Percentiles rank a stretch among this genome's conserved stretches.
Conservation (phyloP, 2,888 invertebrate genomes). For the Caenorhabditis japonica region DNA sequence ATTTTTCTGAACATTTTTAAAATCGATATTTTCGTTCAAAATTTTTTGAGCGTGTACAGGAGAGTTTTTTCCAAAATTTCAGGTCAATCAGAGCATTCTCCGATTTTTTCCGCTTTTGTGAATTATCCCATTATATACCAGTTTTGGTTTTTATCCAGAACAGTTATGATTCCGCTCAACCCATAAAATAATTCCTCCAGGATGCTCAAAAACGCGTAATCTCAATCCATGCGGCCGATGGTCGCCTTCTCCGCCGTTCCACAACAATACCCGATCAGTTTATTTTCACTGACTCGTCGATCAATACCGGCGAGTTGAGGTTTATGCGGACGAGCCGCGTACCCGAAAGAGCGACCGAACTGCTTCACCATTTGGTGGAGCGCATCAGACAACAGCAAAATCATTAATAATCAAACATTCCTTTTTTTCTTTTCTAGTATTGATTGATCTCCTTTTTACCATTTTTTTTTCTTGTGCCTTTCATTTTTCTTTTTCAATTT, state of each 20-base stretch:
- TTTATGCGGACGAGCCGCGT: conserved; percentile 15
- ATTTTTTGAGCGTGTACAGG: too few relatives aligned
- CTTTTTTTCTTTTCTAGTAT: too few relatives aligned
- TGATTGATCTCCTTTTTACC: background rate
- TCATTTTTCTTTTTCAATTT: background rate
- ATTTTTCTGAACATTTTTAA: too few relatives aligned
- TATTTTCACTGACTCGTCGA: conserved; percentile 42
- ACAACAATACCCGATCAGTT: conserved; percentile 19
- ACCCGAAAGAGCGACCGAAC: conserved; percentile 37
- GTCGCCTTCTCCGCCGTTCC: conserved; percentile 35
- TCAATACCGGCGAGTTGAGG: conserved; percentile 14
- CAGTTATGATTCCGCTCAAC: too few relatives aligned
- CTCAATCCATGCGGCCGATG: conserved; percentile 23
- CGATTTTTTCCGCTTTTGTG: too few relatives aligned
- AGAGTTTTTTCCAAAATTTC: too few relatives aligned
- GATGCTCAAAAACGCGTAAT: conserved; percentile 3
- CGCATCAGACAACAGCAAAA: background rate
- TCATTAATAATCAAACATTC: too few relatives aligned
- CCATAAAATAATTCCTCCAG: too few relatives aligned
- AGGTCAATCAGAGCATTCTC: too few relatives aligned
- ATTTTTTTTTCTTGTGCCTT: conserved; percentile 3
- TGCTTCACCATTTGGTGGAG: conserved; percentile 11
- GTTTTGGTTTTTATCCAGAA: too few relatives aligned
- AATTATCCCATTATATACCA: too few relatives aligned
- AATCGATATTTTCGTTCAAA: too few relatives aligned